phyloP scores from a whole-genome alignment of 2,113 vertebrate species.

The Chroicocephalus ridibundus region DNA sequence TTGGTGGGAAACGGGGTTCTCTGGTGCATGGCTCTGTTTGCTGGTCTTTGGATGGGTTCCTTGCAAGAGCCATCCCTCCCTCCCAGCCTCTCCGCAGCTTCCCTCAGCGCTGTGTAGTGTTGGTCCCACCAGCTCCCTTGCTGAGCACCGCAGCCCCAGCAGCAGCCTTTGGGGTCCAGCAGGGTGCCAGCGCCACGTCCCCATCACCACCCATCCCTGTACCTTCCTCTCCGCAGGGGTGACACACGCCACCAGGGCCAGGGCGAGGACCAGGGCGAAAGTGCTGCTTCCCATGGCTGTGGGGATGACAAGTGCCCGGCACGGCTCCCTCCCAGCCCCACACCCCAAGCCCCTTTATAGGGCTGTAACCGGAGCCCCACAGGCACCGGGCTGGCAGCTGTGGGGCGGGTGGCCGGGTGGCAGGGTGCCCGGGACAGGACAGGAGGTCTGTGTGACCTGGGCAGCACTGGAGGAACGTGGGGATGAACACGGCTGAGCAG shows the following conservation, averaged over 20 bases:
- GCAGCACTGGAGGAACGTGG: not conserved
- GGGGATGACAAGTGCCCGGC: rapidly evolving
- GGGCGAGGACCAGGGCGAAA: not conserved
- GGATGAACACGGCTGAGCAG: not conserved
- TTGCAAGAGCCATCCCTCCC: not conserved
- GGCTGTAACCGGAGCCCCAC: not conserved
- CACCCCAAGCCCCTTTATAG: not conserved
- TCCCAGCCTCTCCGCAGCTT: rapidly evolving
- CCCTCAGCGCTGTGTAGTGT: rapidly evolving
- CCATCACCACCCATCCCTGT: not conserved
- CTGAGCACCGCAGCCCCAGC: not conserved
- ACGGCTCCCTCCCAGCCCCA: not conserved
- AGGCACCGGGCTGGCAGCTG: not conserved
- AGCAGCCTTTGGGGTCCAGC: not conserved
- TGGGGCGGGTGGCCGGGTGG: rapidly evolving
- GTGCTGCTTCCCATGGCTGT: not conserved
- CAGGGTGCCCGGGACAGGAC: not conserved
- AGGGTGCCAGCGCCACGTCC: rapidly evolving
- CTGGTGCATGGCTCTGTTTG: not conserved
- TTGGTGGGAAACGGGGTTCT: not conserved
- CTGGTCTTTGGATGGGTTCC: not conserved
- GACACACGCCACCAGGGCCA: not conserved
- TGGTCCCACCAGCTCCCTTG: not conserved
- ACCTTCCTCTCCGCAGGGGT: not conserved
- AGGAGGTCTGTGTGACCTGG: conserved; percentile 27